Evolutionary conservation across 2,888 invertebrate species (phyloP).

Genomic region (Tyria jacobaeae): DNA sequence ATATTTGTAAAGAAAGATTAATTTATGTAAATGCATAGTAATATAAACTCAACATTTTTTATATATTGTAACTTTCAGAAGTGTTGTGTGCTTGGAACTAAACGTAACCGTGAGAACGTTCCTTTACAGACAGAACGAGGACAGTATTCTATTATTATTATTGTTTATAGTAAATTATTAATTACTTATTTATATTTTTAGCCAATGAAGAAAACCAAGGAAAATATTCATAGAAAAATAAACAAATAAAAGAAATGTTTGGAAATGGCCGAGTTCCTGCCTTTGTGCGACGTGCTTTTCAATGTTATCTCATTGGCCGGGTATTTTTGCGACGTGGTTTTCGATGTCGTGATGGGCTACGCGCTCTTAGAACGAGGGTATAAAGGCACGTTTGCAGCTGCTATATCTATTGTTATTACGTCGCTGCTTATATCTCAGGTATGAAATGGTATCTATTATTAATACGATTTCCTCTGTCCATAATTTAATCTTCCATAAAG

Average conservation of each 20-base stretch:
- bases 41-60: too few relatives aligned
- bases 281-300: constrained; percentile 96
- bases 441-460: constrained; percentile 20
- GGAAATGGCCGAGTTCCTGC: constrained; percentile 93
- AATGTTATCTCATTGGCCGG: constrained; percentile 96
- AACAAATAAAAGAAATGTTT: constrained; percentile 69
- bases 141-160: background rate
- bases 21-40: too few relatives aligned
- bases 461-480: background rate
- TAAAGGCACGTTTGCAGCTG: constrained; percentile 88
- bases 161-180: background rate
- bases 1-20: too few relatives aligned
- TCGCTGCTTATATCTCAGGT: constrained; percentile 92
- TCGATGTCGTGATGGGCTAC: constrained; percentile 95
- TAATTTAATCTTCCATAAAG: too few relatives aligned
- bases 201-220: constrained; percentile 47
- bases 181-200: constrained; percentile 35
- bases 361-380: constrained; percentile 91
- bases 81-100: constrained; percentile 4
- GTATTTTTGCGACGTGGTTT: constrained; percentile 96
- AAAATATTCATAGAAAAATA: constrained; percentile 33
- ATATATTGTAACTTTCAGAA: too few relatives aligned
- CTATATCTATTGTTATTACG: constrained; percentile 90
- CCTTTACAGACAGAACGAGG: constrained; percentile 27
- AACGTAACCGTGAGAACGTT: constrained; percentile 31